Evolutionary conservation across 2,888 invertebrate genomes (phyloP), one percentile per base, ranked within the genome.

Genomic region (Microplitis manilae): DNA sequence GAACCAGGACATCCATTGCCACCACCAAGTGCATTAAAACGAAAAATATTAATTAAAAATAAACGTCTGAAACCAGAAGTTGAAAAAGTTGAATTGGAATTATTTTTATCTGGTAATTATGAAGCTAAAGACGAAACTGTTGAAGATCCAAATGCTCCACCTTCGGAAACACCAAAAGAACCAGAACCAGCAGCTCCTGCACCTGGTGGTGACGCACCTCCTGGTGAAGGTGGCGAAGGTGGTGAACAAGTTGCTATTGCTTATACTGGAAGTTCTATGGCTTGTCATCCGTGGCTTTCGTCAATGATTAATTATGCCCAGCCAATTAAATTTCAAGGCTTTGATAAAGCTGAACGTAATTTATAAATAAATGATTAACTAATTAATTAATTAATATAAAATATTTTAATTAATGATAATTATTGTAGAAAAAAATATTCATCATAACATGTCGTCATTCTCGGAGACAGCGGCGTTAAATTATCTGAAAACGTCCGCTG

Each of bases 291-390:
- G 8, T 92, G 92, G 86, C 91, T 94, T 13, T 94, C 94, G 0
- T 92, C 93, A 30, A 91, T 94, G 91, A 92, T 94, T 86, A 94
- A 94, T 90, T 94, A 94, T 89, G 93, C 94, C 61, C 94, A 94
- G 86, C 94, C 94, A 0, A 92, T 94, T 81, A 94, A 94, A 87
- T 94, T 94, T 87, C 92, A 92, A 82, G 93, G 93, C 73, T 94
- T 94, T 84, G 93, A 94, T 82, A 89, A 91, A n/a, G 93, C 94
- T 1, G 92, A 93, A 86, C 92, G 94, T 94, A 87, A 83, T 86
- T 15, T 1, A 39, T 30, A 41, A 60, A 64, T 13, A 64, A 65
- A 62, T 7, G 17, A 17, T 17, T 17, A 15, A 8, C 17, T 62
- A 17, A 17, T 62, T 62, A 62, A 4, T 62, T 15, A 7, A 62